Evolutionary conservation across 2,888 invertebrate species (phyloP).

Genomic region (Orthosia gothica): DNA sequence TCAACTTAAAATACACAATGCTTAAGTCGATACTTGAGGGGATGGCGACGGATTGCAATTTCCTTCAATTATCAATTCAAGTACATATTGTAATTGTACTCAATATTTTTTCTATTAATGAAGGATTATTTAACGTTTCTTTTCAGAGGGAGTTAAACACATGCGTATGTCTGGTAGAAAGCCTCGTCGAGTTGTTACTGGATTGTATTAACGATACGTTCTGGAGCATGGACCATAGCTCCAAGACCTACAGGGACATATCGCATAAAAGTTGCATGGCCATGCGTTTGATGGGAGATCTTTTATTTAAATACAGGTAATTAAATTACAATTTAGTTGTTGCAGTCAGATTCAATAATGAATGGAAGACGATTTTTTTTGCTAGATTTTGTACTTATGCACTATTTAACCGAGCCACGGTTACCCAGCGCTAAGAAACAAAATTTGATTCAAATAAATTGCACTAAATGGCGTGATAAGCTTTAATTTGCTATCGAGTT

Average conservation of each 20-base stretch:
- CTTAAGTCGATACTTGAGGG: too few relatives aligned
- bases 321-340: background rate
- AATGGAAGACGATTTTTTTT: too few relatives aligned
- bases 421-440: too few relatives aligned
- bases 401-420: too few relatives aligned
- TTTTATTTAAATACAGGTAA: slow-evolving; percentile 90
- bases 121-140: slow-evolving; percentile 5
- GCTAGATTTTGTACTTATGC: too few relatives aligned
- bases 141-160: slow-evolving; percentile 90
- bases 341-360: background rate
- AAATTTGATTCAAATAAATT: too few relatives aligned
- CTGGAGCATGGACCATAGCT: slow-evolving; percentile 88
- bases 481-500: too few relatives aligned
- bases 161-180: slow-evolving; percentile 86
- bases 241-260: slow-evolving; percentile 86
- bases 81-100: too few relatives aligned
- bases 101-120: background rate
- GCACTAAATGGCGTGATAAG: too few relatives aligned
- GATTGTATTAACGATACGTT: slow-evolving; percentile 90
- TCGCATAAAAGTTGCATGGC: slow-evolving; percentile 90
- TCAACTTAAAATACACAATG: too few relatives aligned
- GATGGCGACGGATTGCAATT: too few relatives aligned
- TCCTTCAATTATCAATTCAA: too few relatives aligned
- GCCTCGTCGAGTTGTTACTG: slow-evolving; percentile 88
- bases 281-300: slow-evolving; percentile 92